These are phyloP conservation scores for Paratrypauchen microcephalus DNA, from an alignment of 2,797 vertebrate genomes.

Conservation along the genomic window DNA sequence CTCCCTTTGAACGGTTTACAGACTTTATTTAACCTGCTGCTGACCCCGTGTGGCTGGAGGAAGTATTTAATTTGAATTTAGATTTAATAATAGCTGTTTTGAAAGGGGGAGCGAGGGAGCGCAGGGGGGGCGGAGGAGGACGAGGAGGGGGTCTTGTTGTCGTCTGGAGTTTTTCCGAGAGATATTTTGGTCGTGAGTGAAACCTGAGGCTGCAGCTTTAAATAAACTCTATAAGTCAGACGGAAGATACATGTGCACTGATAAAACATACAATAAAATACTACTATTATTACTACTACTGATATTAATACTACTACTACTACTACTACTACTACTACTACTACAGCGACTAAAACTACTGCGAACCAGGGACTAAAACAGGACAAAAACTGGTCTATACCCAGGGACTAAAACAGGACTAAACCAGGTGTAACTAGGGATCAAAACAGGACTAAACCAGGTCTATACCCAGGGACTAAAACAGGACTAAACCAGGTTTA, in stretches of 20 bases:
- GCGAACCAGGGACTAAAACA: no score
- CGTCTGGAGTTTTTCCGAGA: slow-evolving; percentile 6
- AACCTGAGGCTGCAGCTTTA: slow-evolving; percentile 6
- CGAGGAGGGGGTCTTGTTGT: not conserved
- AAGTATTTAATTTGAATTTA: not conserved
- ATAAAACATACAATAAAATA: not conserved
- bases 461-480: no score
- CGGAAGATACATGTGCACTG: not conserved
- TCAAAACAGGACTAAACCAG: no score
- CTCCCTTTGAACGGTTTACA: not conserved
- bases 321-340: not conserved
- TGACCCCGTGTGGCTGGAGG: not conserved
- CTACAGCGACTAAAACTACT: no score
- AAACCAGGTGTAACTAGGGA: no score
- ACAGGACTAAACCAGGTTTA: no score
- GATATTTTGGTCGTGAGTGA: slow-evolving; percentile 9
- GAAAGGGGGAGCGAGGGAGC: not conserved
- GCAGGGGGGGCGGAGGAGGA: not conserved
- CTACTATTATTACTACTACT: not conserved
- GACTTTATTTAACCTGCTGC: not conserved
- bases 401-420: no score
- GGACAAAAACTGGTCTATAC: no score
- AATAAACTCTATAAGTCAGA: slow-evolving; percentile 6
- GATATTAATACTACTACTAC: not conserved
- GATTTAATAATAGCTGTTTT: not conserved